Conservation (phyloP, 2,797 vertebrate species). For the Xenopus petersii region DNA sequence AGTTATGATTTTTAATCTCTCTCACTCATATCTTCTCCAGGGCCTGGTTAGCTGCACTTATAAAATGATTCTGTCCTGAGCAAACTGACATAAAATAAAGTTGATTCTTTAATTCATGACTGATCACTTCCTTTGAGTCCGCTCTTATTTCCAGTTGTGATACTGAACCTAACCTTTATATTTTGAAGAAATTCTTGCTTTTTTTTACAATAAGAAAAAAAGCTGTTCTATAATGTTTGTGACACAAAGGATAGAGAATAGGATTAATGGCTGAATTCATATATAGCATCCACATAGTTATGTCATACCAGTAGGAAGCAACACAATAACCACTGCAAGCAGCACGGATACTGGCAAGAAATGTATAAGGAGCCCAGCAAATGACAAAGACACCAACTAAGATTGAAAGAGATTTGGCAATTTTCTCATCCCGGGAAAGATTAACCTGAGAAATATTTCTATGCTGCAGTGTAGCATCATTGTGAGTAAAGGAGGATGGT, state of each 20-base stretch:
- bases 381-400: conserved; percentile 79
- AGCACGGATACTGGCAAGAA: conserved; percentile 78
- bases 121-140: too few species aligned
- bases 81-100: too few species aligned
- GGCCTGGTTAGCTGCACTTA: too few species aligned
- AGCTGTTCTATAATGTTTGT: conserved; percentile 78
- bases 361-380: conserved; percentile 86
- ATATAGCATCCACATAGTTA: conserved; percentile 89
- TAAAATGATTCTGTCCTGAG: too few species aligned
- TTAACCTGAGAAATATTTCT: conserved; percentile 45
- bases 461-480: not conserved
- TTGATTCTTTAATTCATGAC: too few species aligned
- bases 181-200: too few species aligned
- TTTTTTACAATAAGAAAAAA: conserved; percentile 54
- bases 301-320: conserved; percentile 68
- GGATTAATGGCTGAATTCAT: conserved; percentile 86
- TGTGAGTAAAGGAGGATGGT: not conserved
- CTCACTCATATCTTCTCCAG: too few species aligned
- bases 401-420: conserved; percentile 81
- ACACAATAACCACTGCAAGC: conserved; percentile 68
- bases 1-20: too few species aligned
- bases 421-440: conserved; percentile 77
- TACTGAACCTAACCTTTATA: too few species aligned
- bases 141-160: too few species aligned
- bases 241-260: conserved; percentile 85